Base-by-base conservation (phyloP, 2,888 invertebrate genomes). In the Megalurothrips usitatus region DNA sequence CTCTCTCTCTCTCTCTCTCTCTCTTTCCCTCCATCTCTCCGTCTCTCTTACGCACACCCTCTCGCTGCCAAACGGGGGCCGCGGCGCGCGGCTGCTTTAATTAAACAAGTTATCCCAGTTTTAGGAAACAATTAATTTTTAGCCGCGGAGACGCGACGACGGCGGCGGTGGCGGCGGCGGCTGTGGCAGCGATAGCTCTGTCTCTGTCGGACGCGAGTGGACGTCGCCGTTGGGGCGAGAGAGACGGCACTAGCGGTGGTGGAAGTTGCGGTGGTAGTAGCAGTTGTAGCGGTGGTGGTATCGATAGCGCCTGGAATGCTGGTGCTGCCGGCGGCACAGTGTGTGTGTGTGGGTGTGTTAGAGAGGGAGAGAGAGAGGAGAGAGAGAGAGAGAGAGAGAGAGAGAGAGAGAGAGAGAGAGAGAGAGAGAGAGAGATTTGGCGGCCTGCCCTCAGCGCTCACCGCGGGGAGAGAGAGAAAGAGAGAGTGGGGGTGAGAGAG, bases 71-170 rank as follows among this genome's bases (percentile, higher is more conserved):
- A 43, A 43, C 6, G 52, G n/a, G 63, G 63, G 63, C 10, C 19
- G 63, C 11, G 19, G 11, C 58, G 10, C 19, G 63, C 68, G 68
- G 9, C 11, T 9, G 68, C n/a, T 68, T 68, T 68, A 68, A 68
- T 68, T 68, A 68, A 68, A 68, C 68, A 68, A 68, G 68, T 68
- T 68, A 68, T 68, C 68, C 68, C 68, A 68, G 68, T 68, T 68
- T 68, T 68, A 9, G 68, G 68, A 68, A 68, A 68, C 68, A 68
- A 68, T 68, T 68, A 68, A 68, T 68, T 68, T 68, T 68, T 68
- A 58, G 58, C 58, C 68, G 23, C 68, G 52, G n/a, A n/a, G n/a
- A n/a, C 14, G 52, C 52, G 52, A 10, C 3, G 34, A 52, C 14
- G 52, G 6, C 52, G 19, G 6, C 14, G 52, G n/a, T n/a, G n/a